Evolutionary conservation across 1,140 invertebrate genomes (phyloP).

Genomic region (Drosophila lowei): DNA sequence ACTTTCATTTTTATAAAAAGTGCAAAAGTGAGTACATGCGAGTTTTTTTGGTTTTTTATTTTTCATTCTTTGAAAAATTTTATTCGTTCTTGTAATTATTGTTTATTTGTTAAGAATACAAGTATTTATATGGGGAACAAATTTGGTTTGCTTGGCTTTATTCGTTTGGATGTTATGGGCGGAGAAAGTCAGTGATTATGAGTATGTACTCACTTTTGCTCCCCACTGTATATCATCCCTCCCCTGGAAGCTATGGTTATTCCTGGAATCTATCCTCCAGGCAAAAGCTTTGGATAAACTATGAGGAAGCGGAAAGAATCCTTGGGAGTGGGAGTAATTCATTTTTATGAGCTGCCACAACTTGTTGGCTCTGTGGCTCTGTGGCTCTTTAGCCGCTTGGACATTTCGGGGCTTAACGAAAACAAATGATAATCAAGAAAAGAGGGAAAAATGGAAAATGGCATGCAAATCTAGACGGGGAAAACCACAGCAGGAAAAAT

Average conservation of each 20-base stretch:
- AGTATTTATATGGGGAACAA: no score
- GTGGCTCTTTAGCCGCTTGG: slow-evolving; percentile 8
- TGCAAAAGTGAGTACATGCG: no score
- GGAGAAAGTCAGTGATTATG: no score
- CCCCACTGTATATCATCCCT: no score
- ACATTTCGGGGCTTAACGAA: slow-evolving; percentile 60
- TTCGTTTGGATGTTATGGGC: no score
- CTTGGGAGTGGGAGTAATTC: slow-evolving; percentile 56
- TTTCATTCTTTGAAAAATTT: no score
- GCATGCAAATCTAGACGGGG: not conserved
- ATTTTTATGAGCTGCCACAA: slow-evolving; percentile 77
- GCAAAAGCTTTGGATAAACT: slow-evolving; percentile 21
- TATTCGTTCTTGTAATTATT: no score
- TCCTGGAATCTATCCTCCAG: not conserved
- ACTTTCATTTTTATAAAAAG: no score
- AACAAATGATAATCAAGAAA: slow-evolving; percentile 73
- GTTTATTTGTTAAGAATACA: no score
- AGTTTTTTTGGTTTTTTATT: no score
- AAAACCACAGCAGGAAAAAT: slow-evolving; percentile 13
- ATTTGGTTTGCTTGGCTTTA: no score
- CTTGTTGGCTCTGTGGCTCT: slow-evolving; percentile 43
- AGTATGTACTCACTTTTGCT: no score
- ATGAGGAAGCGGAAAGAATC: not conserved
- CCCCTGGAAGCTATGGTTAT: not conserved
- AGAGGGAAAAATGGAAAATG: not conserved